Base-by-base conservation (phyloP, 2,888 invertebrate genomes). In the Lapara coniferarum region DNA sequence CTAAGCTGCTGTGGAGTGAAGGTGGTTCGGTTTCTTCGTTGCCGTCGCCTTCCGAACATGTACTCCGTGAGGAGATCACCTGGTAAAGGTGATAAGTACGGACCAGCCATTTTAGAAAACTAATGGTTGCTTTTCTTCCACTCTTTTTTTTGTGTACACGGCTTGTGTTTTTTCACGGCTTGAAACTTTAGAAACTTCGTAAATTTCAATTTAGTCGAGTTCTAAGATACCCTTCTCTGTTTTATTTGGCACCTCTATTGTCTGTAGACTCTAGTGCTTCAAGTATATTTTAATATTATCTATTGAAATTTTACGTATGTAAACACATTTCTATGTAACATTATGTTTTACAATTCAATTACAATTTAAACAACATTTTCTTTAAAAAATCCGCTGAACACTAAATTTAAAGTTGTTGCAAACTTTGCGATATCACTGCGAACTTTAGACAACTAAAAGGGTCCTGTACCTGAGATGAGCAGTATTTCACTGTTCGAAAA, bases 1-100 rank as follows among this genome's bases (percentile, higher is more conserved):
- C 97, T 97, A 66, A 98, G 94, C 90, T 98, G 98, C 86, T 98
- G 98, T 0, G 98, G 98, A 46, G 98, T 98, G 87, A 98, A 98
- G 0, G 98, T 98, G 10, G 98, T 98, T 51, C 98, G 95, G 89
- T 98, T 98, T 72, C 98, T 95, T 72, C 98, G 95, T 95, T 98
- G 96, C 77, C 98, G 95, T 72, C 98, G 95, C 76, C 98, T 95
- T 12, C 98, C 98, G 85, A 98, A 98, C 98, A 98, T 98, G 82
- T 98, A 98, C 88, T 98, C 98, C 16, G 98, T 97, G 66, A 98
- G 94, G n/a, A 98, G 94, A 90, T 98, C 98, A 44, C 97, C 97
- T 51, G 97, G 97, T 59, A 98, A 88, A 0, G 97, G 97, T 66
- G 97, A 97, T 71, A 98, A 90, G 85, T 97, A 98, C 71, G 98